phyloP scores from a whole-genome alignment of 1,140 invertebrate genomes.

The Eupristina koningsbergeri region DNA sequence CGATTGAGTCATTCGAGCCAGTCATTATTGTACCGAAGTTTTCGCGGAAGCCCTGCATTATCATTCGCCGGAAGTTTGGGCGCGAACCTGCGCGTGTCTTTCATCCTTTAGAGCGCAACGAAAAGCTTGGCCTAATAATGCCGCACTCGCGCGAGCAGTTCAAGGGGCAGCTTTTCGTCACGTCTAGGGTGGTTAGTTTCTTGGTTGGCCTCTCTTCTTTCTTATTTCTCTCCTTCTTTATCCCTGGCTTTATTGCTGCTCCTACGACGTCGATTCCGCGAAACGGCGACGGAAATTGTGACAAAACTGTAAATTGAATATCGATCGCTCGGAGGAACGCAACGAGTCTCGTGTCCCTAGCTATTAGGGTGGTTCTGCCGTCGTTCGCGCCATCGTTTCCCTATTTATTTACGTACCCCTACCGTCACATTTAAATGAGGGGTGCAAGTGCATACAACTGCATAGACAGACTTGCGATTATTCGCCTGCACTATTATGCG shows the following conservation, averaged over 20 bases:
- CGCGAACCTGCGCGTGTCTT: neutral
- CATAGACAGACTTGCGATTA: neutral
- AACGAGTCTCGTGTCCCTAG: slow-evolving; percentile 58
- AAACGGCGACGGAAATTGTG: slow-evolving; percentile 63
- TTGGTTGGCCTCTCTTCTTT: neutral
- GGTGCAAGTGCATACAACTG: neutral
- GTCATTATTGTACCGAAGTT: slow-evolving; percentile 38
- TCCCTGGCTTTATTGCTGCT: neutral
- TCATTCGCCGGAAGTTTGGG: slow-evolving; percentile 10
- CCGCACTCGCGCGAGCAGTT: neutral
- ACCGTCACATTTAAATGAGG: neutral
- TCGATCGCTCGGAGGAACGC: slow-evolving; percentile 58
- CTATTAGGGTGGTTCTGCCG: slow-evolving; percentile 54
- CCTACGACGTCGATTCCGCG: slow-evolving; percentile 54
- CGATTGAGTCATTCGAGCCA: slow-evolving; percentile 53
- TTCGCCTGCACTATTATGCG: neutral
- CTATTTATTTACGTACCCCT: neutral
- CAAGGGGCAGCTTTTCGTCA: neutral
- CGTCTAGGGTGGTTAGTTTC: neutral
- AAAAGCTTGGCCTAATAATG: neutral
- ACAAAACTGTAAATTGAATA: slow-evolving; percentile 73
- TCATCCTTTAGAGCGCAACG: neutral
- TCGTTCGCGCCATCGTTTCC: neutral
- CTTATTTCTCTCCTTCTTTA: neutral
- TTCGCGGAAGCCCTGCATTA: slow-evolving; percentile 37